These are phyloP conservation scores for Caenorhabditis inopinata DNA, from an alignment of 1,140 invertebrate genomes.

Conservation along the genomic window DNA sequence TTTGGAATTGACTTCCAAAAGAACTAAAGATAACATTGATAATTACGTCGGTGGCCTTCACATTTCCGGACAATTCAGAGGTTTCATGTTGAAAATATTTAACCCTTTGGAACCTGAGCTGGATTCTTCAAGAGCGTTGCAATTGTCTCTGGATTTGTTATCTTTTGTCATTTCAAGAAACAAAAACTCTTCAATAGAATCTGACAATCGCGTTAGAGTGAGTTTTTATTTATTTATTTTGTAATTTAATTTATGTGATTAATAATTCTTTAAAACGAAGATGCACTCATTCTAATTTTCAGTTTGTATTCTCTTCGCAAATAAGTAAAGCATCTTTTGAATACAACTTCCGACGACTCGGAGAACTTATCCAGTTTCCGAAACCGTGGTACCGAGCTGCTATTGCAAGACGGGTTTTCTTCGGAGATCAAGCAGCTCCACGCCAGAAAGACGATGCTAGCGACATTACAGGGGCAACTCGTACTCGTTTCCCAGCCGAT, in stretches of 20 bases:
- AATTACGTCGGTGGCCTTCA: slow-evolving; percentile 58
- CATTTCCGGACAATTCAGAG: slow-evolving; percentile 55
- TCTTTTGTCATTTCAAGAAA: slow-evolving; percentile 59
- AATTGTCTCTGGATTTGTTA: slow-evolving; percentile 56
- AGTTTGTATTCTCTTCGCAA: slow-evolving; percentile 70
- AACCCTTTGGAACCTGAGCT: slow-evolving; percentile 39
- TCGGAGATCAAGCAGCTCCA: slow-evolving; percentile 58
- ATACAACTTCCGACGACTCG: slow-evolving; percentile 95
- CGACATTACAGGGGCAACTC: slow-evolving; percentile 8
- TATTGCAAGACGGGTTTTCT: slow-evolving; percentile 57
- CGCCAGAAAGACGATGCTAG: neutral
- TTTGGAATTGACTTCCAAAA: slow-evolving; percentile 69
- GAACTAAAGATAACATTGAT: slow-evolving; percentile 60
- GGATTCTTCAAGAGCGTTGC: slow-evolving; percentile 48
- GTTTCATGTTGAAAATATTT: slow-evolving; percentile 60
- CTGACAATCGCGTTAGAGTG: slow-evolving; percentile 47
- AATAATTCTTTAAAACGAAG: too few species aligned
- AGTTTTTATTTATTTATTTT: slow-evolving; percentile 65
- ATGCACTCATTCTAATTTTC: slow-evolving; percentile 27
- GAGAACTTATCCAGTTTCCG: slow-evolving; percentile 93
- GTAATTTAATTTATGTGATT: too few species aligned
- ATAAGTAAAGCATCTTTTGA: slow-evolving; percentile 97
- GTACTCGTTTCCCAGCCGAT: neutral
- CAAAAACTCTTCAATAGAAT: slow-evolving; percentile 52
- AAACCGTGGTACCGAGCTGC: slow-evolving; percentile 87